A percentile compares a stretch with the other conserved stretches of the same genome.
phyloP scores from a whole-genome alignment of 2,888 invertebrate species.

The Oligia strigilis region DNA sequence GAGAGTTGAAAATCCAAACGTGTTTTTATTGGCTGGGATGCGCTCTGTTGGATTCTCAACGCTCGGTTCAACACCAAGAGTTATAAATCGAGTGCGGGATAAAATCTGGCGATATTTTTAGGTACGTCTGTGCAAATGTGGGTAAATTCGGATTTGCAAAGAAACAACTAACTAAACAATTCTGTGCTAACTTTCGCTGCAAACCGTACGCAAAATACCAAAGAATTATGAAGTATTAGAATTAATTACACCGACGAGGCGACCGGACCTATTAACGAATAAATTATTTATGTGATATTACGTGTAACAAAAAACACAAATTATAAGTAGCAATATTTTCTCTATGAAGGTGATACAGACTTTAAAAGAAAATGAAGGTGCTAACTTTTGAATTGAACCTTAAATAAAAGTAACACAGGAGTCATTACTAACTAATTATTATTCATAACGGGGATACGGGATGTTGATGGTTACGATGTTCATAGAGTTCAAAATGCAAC shows the following conservation, averaged over 20 bases:
- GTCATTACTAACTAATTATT: not conserved
- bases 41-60: too few species aligned
- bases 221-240: slow-evolving; percentile 41
- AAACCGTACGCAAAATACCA: slow-evolving; percentile 33
- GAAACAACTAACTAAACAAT: not conserved
- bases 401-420: not conserved
- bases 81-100: too few species aligned
- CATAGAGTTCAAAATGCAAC: not conserved
- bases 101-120: too few species aligned
- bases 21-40: too few species aligned
- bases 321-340: slow-evolving; percentile 22
- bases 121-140: too few species aligned
- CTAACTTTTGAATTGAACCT: not conserved
- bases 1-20: too few species aligned
- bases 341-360: slow-evolving; percentile 31
- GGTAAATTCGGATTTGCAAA: too few species aligned
- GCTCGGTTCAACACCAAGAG: too few species aligned
- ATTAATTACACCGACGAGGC: slow-evolving; percentile 48
- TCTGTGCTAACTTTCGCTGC: slow-evolving; percentile 20
- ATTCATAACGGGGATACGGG: not conserved
- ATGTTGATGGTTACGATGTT: not conserved
- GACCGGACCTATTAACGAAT: slow-evolving; percentile 42
- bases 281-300: slow-evolving; percentile 48
- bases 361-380: slow-evolving; percentile 17
- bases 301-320: slow-evolving; percentile 48